Base-by-base conservation (phyloP, 1,140 invertebrate species). In the Drosophila prosaltans region DNA sequence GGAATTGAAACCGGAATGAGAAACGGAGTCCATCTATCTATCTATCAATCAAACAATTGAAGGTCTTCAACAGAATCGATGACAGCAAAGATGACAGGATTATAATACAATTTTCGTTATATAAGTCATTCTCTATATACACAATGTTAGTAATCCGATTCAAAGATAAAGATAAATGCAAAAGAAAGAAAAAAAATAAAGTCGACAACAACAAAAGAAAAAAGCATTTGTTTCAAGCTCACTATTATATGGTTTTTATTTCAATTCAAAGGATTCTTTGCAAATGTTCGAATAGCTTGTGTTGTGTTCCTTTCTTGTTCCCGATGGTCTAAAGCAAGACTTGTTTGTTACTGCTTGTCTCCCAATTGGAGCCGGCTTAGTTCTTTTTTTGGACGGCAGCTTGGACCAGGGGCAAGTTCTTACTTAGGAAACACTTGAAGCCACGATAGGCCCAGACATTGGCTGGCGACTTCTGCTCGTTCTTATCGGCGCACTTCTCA, bases 371-470 rank as follows among this genome's bases (percentile, higher is more conserved):
- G 24, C n/a, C 8, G 11, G 30, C 63, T 81, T 90, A 92, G 77
- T 91, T 92, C 77, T 91, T 92, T 76, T 91, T 91, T 28, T 89
- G 75, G 67, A 89, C 72, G 65, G 89, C 91, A 32, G 81, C 80
- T 77, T 92, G 90, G n/a, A 92, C 89, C 26, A 92, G 73, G 9
- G 86, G 72, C 64, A 92, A 66, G 65, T 92, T 90, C 78, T 91
- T 92, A 77, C 76, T 72, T 11, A 91, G 74, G 89, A 92, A 92
- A 48, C 91, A 92, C 73, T 92, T 92, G 81, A 92, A 91, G 64
- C 91, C 90, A 21, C 91, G 88, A 57, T 73, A 92, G 10, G 83
- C 91, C 91, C 91, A 92, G 74, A 73, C 72, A 61, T 72, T 88
- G 61, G 82, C 72, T n/a, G 73, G 66, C 1, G 81, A 79, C 74